Evolutionary conservation across 2,113 vertebrate species (phyloP).

Genomic region (Nansenia antarctica): DNA sequence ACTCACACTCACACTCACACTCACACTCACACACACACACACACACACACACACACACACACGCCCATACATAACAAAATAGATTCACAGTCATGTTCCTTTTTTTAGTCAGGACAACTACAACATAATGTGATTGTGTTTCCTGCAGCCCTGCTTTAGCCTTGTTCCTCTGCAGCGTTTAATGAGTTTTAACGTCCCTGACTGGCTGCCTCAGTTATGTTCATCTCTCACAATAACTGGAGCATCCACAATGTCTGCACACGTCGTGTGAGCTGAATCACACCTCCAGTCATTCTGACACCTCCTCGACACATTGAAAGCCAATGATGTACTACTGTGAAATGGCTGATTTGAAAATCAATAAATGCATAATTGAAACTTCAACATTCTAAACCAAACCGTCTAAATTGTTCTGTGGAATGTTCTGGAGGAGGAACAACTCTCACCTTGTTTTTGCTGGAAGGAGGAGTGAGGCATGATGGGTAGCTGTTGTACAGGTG

Average conservation of each 20-base stretch:
- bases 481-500: constrained; percentile 55
- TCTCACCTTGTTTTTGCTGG: constrained; percentile 75
- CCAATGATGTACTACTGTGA: neutral
- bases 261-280: neutral
- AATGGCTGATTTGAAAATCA: neutral
- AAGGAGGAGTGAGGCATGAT: constrained; percentile 76
- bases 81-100: too few species aligned
- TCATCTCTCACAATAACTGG: too few species aligned
- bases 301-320: neutral
- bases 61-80: neutral
- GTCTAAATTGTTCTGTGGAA: neutral
- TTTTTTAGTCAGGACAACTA: neutral
- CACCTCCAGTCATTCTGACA: too few species aligned
- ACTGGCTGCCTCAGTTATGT: too few species aligned
- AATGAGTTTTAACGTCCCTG: neutral
- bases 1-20: neutral
- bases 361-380: neutral
- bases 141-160: neutral
- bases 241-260: neutral
- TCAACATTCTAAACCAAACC: neutral
- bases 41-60: neutral
- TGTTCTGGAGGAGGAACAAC: constrained; percentile 5
- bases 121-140: neutral
- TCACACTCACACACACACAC: neutral
- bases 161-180: neutral